These are phyloP conservation scores for Phalera bucephala DNA, from an alignment of 2,888 invertebrate species.

Conservation along the genomic window DNA sequence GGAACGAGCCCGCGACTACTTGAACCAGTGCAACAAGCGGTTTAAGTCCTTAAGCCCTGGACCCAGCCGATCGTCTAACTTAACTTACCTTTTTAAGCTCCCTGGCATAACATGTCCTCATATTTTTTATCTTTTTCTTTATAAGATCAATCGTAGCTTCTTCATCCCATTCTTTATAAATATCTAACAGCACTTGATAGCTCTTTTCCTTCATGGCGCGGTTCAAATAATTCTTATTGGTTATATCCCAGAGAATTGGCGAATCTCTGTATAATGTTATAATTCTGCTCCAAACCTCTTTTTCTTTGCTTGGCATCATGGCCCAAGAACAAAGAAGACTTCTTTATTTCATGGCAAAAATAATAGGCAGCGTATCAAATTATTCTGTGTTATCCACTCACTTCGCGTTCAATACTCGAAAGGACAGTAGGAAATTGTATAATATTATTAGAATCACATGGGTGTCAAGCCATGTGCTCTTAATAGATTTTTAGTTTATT, in stretches of 20 bases:
- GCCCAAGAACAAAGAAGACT: not conserved
- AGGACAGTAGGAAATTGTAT: no score
- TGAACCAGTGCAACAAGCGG: no score
- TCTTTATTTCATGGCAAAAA: no score
- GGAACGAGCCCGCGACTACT: no score
- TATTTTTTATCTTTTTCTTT: not conserved
- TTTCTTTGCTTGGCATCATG: not conserved
- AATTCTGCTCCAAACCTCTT: not conserved
- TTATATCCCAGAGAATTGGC: not conserved
- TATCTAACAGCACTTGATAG: not conserved
- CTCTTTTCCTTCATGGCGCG: not conserved
- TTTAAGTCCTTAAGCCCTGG: no score
- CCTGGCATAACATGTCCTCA: not conserved
- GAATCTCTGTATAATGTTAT: not conserved
- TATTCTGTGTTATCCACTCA: no score
- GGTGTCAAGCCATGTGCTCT: no score
- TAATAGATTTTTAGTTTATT: no score
- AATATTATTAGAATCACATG: no score
- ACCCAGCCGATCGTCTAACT: no score
- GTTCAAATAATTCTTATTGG: not conserved
- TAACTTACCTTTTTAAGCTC: not conserved
- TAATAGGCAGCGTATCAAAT: no score
- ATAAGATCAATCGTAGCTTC: not conserved
- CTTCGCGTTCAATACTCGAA: no score
- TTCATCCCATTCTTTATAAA: not conserved